These are phyloP conservation scores for Siderastrea siderea DNA, from an alignment of 92 coral and sea anemone species.

Conservation along the genomic window DNA sequence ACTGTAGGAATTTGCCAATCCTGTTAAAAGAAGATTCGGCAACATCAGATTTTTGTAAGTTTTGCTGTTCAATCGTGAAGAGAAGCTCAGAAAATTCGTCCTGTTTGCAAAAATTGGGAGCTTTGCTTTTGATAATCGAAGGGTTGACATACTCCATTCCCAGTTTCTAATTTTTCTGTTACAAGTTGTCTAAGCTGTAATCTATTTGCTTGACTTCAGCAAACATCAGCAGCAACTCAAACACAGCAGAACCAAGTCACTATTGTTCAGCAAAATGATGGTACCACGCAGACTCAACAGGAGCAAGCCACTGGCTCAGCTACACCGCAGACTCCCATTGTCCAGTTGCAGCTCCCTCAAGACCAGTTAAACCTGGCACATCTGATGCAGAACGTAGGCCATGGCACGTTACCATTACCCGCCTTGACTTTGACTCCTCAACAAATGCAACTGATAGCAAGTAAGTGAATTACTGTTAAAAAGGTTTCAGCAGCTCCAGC, in stretches of 20 bases:
- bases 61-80: too few species aligned
- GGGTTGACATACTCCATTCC: too few species aligned
- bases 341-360: conserved; percentile 75
- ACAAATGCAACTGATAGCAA: conserved; percentile 56
- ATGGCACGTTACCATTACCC: conserved; percentile 37
- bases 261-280: conserved; percentile 47
- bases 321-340: conserved; percentile 68
- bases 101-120: too few species aligned
- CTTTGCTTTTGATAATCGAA: too few species aligned
- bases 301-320: conserved; percentile 64
- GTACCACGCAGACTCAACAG: conserved; percentile 63
- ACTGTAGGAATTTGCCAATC: too few species aligned
- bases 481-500: background rate
- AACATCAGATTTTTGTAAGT: too few species aligned
- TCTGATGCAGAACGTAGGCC: conserved; percentile 69
- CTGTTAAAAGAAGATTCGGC: too few species aligned
- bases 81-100: too few species aligned
- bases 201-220: conserved; percentile 1
- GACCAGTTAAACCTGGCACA: conserved; percentile 77
- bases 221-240: conserved; percentile 12
- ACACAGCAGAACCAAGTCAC: conserved; percentile 38
- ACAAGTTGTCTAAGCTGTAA: background rate
- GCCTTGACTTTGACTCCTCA: conserved; percentile 21
- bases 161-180: too few species aligned
- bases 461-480: conserved; percentile 28